A percentile compares a stretch with the other conserved stretches of the same genome.
phyloP scores from a whole-genome alignment of 2,888 invertebrate genomes.

The Tortrix viridana region DNA sequence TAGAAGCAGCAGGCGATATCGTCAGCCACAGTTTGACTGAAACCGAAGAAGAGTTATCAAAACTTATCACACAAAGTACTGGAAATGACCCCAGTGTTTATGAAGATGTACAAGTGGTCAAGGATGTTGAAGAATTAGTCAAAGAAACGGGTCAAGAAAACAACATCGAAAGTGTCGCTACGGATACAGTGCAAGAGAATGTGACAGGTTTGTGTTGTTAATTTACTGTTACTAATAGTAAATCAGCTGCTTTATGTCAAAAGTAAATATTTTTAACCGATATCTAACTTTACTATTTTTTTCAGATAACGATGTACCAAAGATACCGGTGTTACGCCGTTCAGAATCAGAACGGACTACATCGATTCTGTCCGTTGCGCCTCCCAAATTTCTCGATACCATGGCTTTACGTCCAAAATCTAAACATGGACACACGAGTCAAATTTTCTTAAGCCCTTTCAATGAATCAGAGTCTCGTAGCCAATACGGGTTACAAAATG shows the following conservation, averaged over 20 bases:
- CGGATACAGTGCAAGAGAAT: conserved; percentile 44
- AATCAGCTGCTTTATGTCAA: too few relatives aligned
- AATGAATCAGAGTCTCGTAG: conserved; percentile 57
- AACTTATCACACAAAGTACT: conserved; percentile 53
- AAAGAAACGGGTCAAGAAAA: conserved; percentile 46
- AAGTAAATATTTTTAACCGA: neutral
- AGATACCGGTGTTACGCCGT: conserved; percentile 70
- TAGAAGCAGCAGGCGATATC: conserved; percentile 68
- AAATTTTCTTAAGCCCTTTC: conserved; percentile 83
- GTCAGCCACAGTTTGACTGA: conserved; percentile 66
- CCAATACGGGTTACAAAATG: conserved; percentile 41
- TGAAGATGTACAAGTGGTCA: conserved; percentile 49
- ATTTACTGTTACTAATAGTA: conserved; percentile 7
- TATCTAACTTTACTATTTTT: conserved; percentile 41
- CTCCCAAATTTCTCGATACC: conserved; percentile 90
- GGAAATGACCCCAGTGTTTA: conserved; percentile 45
- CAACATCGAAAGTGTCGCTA: conserved; percentile 37
- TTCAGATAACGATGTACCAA: conserved; percentile 76
- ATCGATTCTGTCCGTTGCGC: conserved; percentile 70
- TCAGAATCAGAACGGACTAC: conserved; percentile 77
- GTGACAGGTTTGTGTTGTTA: conserved; percentile 46
- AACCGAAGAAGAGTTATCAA: conserved; percentile 50
- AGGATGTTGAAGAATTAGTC: conserved; percentile 45
- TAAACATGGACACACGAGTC: conserved; percentile 85
- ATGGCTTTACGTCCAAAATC: conserved; percentile 90